These are phyloP conservation scores for Carabus problematicus DNA, from an alignment of 2,888 invertebrate genomes.

Conservation along the genomic window DNA sequence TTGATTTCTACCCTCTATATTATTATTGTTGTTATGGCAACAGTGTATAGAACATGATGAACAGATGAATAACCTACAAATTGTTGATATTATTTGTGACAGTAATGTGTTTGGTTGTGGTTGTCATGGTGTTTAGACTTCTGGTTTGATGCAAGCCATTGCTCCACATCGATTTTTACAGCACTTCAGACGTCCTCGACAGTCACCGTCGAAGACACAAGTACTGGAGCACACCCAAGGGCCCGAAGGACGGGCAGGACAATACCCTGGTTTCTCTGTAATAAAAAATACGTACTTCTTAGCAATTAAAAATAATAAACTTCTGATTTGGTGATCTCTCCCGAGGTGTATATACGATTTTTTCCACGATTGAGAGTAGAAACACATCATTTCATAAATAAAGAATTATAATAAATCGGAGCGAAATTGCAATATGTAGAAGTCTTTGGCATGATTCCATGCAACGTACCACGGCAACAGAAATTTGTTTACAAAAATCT, in stretches of 20 bases:
- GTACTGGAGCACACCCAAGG: constrained; percentile 59
- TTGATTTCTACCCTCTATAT: not conserved
- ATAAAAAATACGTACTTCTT: constrained; percentile 15
- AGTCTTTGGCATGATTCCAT: too few relatives aligned
- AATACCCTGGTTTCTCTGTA: constrained; percentile 56
- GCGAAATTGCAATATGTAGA: too few relatives aligned
- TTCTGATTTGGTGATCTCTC: not conserved
- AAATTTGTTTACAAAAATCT: too few relatives aligned
- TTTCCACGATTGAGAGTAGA: too few relatives aligned
- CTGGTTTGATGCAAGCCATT: constrained; percentile 55
- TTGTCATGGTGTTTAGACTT: constrained; percentile 23
- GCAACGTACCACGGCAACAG: too few relatives aligned
- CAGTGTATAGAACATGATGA: not conserved
- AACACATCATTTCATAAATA: too few relatives aligned
- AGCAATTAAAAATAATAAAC: constrained; percentile 10
- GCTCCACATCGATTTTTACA: constrained; percentile 59
- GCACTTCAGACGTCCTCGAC: constrained; percentile 55
- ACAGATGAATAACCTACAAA: too few relatives aligned
- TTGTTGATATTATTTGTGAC: not conserved
- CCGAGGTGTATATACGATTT: too few relatives aligned
- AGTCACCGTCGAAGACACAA: constrained; percentile 56
- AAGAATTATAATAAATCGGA: too few relatives aligned
- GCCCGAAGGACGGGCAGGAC: constrained; percentile 55
- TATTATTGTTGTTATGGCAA: not conserved
- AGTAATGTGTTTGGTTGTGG: not conserved